phyloP scores from a whole-genome alignment of 2,113 vertebrate species.

The Choloepus hoffmanni region DNA sequence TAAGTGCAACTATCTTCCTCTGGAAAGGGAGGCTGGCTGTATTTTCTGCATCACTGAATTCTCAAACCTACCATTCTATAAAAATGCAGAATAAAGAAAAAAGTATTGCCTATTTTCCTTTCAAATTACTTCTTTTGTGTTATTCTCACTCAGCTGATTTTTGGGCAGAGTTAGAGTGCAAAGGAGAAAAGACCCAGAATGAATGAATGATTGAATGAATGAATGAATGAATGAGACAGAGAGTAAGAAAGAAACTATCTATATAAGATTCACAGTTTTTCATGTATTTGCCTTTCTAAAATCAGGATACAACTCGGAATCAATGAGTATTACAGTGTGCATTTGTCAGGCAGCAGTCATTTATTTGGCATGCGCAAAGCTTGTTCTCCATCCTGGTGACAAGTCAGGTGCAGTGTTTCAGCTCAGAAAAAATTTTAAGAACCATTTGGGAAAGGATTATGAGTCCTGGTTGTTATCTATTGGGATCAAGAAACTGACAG shows the following conservation, averaged over 20 bases:
- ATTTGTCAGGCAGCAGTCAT: not conserved
- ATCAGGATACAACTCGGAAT: not conserved
- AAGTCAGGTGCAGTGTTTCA: not conserved
- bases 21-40: not conserved
- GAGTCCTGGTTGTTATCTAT: not conserved
- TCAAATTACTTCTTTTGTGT: not conserved
- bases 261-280: not conserved
- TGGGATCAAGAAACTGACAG: not conserved
- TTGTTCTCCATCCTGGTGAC: not conserved
- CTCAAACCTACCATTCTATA: slow-evolving; percentile 33
- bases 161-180: not conserved
- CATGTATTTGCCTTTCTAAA: not conserved
- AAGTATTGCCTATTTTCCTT: not conserved
- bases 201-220: not conserved
- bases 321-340: not conserved
- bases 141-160: not conserved
- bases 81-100: slow-evolving; percentile 50
- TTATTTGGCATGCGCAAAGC: accelerated
- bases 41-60: not conserved
- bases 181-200: not conserved
- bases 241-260: not conserved
- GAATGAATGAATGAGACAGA: not conserved
- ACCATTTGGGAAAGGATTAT: not conserved
- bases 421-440: not conserved
- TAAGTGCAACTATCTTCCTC: not conserved